Percentiles rank a stretch among this genome's conserved stretches.
Conservation (phyloP, 2,797 vertebrate species). For the Scomberomorus guttatus region DNA sequence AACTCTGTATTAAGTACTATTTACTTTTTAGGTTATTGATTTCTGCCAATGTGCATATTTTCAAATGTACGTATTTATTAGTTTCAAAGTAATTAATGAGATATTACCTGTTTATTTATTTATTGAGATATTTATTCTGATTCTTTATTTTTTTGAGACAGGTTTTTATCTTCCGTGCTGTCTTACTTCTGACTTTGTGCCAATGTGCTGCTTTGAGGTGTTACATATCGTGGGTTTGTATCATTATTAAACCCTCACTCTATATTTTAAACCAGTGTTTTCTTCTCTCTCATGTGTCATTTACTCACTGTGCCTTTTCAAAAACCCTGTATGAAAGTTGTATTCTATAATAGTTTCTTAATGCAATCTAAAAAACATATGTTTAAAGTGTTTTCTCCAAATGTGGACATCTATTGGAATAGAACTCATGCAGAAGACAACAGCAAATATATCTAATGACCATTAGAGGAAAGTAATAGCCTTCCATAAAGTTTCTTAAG, state of each 20-base stretch:
- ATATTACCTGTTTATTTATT: slow-evolving; percentile 90
- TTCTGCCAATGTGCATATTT: slow-evolving; percentile 89
- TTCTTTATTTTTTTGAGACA: slow-evolving; percentile 88
- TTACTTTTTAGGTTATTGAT: slow-evolving; percentile 82
- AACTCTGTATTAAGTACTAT: slow-evolving; percentile 87
- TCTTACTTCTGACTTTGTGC: slow-evolving; percentile 91
- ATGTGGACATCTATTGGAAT: background rate
- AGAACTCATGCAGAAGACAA: background rate
- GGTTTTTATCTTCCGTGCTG: slow-evolving; percentile 90
- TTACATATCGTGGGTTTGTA: slow-evolving; percentile 92
- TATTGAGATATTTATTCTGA: slow-evolving; percentile 90
- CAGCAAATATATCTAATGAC: slow-evolving; percentile 6
- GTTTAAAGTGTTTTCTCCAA: background rate
- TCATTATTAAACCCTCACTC: slow-evolving; percentile 92
- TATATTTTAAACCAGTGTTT: slow-evolving; percentile 87
- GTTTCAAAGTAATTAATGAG: slow-evolving; percentile 88
- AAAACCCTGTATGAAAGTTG: slow-evolving; percentile 15
- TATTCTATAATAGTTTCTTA: slow-evolving; percentile 8
- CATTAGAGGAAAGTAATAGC: slow-evolving; percentile 7
- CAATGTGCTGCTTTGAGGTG: slow-evolving; percentile 92
- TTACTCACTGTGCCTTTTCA: slow-evolving; percentile 27
- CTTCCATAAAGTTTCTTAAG: slow-evolving; percentile 18
- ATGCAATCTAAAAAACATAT: background rate
- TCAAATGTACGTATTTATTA: slow-evolving; percentile 89
- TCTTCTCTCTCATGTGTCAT: slow-evolving; percentile 60